Evolutionary conservation across 2,113 vertebrate genomes (phyloP).

Genomic region (Hydrochoerus hydrochaeris): DNA sequence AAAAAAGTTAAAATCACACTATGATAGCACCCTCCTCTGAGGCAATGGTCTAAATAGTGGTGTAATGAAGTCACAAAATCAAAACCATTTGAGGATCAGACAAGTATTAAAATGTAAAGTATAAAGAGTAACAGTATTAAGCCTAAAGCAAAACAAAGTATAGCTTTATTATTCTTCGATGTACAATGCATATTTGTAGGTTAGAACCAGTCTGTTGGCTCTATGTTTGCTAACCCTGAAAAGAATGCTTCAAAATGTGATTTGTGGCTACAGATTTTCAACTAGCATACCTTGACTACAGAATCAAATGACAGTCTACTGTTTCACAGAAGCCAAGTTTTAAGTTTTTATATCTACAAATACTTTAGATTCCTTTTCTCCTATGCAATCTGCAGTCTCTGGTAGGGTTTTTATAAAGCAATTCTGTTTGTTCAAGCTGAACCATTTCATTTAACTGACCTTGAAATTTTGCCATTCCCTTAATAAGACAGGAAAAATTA

Average conservation of each 20-base stretch:
- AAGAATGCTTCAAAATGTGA: neutral
- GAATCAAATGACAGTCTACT: neutral
- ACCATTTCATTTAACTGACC: slow-evolving; percentile 34
- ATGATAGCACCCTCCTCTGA: neutral
- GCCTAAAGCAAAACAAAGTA: slow-evolving; percentile 9
- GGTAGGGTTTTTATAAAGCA: neutral
- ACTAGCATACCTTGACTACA: neutral
- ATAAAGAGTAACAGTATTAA: neutral
- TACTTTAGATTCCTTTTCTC: neutral
- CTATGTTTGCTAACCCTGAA: neutral
- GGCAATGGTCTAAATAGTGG: neutral
- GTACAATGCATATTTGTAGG: neutral
- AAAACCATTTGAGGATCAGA: neutral
- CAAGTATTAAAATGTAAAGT: neutral
- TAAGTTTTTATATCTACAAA: neutral
- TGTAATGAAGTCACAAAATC: neutral
- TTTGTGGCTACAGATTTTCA: neutral
- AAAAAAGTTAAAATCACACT: neutral
- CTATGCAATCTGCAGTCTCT: neutral
- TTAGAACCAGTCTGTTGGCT: neutral
- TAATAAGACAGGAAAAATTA: slow-evolving; percentile 37
- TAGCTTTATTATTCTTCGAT: neutral
- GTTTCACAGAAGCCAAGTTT: slow-evolving; percentile 8
- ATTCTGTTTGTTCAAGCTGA: slow-evolving; percentile 25
- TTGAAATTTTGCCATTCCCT: slow-evolving; percentile 23